phyloP scores from a whole-genome alignment of 2,797 vertebrate genomes.

The Cynopterus sphinx region DNA sequence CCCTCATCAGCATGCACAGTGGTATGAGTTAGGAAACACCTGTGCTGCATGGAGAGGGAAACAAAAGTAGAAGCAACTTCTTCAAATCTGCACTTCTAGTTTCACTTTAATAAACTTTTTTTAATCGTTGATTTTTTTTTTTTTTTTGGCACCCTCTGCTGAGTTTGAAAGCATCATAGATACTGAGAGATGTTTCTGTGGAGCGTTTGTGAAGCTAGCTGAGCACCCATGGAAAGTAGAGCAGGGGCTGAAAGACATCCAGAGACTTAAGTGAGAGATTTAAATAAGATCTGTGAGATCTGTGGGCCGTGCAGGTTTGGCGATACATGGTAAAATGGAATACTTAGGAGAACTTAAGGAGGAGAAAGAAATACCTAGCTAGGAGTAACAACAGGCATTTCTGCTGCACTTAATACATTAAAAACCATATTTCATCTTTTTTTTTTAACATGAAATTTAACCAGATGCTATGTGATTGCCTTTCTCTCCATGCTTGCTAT shows the following conservation, averaged over 20 bases:
- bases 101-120: conserved; percentile 85
- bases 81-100: conserved; percentile 58
- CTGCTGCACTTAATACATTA: conserved; percentile 53
- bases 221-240: conserved; percentile 74
- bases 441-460: conserved; percentile 48
- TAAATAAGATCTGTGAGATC: conserved; percentile 73
- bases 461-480: conserved; percentile 43
- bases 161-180: conserved; percentile 74
- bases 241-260: conserved; percentile 65
- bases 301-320: conserved; percentile 42
- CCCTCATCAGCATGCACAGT: conserved; percentile 56
- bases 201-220: conserved; percentile 71
- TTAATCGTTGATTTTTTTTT: conserved; percentile 60
- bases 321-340: conserved; percentile 64
- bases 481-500: conserved; percentile 24
- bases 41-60: conserved; percentile 74
- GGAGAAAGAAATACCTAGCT: conserved; percentile 62
- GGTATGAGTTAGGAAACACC: conserved; percentile 80
- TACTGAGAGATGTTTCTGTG: neutral
- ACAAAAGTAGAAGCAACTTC: conserved; percentile 72
- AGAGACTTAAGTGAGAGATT: conserved; percentile 62
- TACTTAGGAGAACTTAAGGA: conserved; percentile 64
- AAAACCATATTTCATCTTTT: conserved; percentile 64
- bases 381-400: conserved; percentile 45
- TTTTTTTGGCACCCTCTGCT: conserved; percentile 67